phyloP scores from a whole-genome alignment of 1,140 invertebrate genomes.

The Pantala flavescens region DNA sequence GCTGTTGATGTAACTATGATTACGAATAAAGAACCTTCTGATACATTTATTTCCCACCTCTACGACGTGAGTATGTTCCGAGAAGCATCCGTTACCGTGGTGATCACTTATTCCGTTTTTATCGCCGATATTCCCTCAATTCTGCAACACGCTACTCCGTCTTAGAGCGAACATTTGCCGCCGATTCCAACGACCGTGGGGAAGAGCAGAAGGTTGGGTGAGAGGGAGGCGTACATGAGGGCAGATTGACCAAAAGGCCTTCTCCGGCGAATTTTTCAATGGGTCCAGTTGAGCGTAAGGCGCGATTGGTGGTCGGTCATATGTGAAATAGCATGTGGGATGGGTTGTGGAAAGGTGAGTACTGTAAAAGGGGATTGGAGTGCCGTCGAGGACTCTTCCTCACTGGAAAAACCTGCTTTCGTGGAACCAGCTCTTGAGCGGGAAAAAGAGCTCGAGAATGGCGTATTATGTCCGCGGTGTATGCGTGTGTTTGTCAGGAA shows the following conservation, averaged over 20 bases:
- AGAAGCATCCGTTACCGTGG: no score
- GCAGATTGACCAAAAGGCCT: background rate
- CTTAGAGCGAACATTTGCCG: no score
- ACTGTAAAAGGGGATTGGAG: background rate
- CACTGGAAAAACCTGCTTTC: background rate
- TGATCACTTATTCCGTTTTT: no score
- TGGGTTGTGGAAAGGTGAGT: background rate
- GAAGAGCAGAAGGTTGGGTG: background rate
- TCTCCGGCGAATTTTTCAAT: constrained; percentile 29
- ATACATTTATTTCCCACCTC: no score
- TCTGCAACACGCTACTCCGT: no score
- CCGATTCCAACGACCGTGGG: background rate
- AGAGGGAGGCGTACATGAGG: background rate
- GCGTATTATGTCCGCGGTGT: no score
- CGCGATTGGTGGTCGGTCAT: constrained; percentile 34
- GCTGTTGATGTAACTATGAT: no score
- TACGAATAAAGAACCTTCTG: no score
- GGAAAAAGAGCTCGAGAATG: no score
- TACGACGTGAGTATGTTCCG: no score
- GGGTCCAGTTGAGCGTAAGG: constrained; percentile 32
- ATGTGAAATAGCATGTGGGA: constrained; percentile 31
- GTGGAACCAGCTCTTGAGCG: background rate
- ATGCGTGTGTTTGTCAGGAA: no score
- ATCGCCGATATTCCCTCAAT: no score
- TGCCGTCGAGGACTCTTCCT: background rate